Evolutionary conservation across 2,888 invertebrate genomes (phyloP), one percentile per base, ranked within the genome.

Genomic region (Zaprionus lineosus): DNA sequence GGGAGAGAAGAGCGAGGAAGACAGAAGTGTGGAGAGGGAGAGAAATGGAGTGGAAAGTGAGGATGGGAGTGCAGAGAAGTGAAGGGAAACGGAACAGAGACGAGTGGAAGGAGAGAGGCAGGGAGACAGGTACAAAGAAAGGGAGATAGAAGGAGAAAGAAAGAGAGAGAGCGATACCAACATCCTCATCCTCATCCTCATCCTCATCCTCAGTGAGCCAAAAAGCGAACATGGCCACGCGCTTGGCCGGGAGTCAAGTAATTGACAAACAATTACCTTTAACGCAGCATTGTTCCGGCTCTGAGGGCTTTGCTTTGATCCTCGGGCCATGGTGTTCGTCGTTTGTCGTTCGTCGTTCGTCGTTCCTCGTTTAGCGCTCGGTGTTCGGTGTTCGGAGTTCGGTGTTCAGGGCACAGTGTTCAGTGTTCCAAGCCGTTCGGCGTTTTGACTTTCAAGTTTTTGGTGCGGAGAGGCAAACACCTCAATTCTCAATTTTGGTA

Each of bases 221-320:
- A 19, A 12, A 6, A 43, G 24, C 19, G 46, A 39, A 43, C 50
- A 28, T 37, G 55, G 67, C 84, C 85, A 76, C 77, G 71, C 82
- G 66, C 63, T 72, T 63, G 68, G 64, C 37, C 83, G 87, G 88
- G 86, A 86, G 86, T 86, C 82, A 87, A 86, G 87, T 87, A 86
- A 87, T 88, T 86, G 86, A 86, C 86, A 88, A 86, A 86, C 86
- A 86, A 88, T 86, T 87, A 88, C 87, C 87, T 87, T 78, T 86
- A 86, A 86, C 84, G 83, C 85, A 86, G 82, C 84, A 84, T 85
- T 84, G 87, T 86, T 82, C 58, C 60, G 56, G 55, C 62, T 66
- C 41, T 58, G 63, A 31, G 14, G 57, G 37, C 28, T 24, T 19
- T 21, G 26, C 65, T 78, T 78, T 78, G 84, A 84, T 84, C 84